Evolutionary conservation across 2,888 invertebrate genomes (phyloP), one percentile per base, ranked within the genome.

Genomic region (Luperina nickerlii): DNA sequence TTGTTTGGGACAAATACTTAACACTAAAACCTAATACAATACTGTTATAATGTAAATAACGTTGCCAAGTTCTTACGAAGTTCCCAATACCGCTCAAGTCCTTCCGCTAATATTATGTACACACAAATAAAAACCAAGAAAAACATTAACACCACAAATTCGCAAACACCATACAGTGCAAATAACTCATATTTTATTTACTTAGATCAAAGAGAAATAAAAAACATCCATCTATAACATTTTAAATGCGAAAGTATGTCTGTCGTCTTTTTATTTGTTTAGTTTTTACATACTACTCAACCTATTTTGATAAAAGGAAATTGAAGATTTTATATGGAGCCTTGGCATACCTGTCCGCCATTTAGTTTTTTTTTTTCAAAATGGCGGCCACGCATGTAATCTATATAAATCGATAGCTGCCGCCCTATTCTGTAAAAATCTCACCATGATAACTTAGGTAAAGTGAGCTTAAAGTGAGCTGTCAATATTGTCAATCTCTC

Each of bases 111-210:
- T 60, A 32, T 51, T 65, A 69, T 63, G 42, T 75, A 73, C 69
- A 79, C n/a, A 72, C 48, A 60, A 72, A 75, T 62, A 85, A 85
- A 76, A 79, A 79, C 71, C 13, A 69, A 65, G 74, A 83, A 75
- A 79, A 83, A 79, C 54, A 69, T 73, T 75, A 77, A 72, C 72
- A 80, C 51, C 27, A 63, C 54, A 77, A 83, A 83, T 86, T 74
- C n/a, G 76, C 85, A 83, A 83, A 86, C 63, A 85, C 27, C 27
- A 38, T 42, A 24, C 15, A 48, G 60, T 63, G 66, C 15, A 70
- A 73, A 80, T 73, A 86, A 48, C 60, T 77, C 1, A 60, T 54
- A 8, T 62, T 62, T 62, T 85, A 86, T 85, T 86, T 86, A 77
- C 63, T 69, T 69, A 66, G 27, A 78, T 72, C n/a, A 57, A 79